These are phyloP conservation scores for Paracentrotus lividus DNA, from an alignment of 53 echinoderm and acorn worm genomes.

Conservation along the genomic window DNA sequence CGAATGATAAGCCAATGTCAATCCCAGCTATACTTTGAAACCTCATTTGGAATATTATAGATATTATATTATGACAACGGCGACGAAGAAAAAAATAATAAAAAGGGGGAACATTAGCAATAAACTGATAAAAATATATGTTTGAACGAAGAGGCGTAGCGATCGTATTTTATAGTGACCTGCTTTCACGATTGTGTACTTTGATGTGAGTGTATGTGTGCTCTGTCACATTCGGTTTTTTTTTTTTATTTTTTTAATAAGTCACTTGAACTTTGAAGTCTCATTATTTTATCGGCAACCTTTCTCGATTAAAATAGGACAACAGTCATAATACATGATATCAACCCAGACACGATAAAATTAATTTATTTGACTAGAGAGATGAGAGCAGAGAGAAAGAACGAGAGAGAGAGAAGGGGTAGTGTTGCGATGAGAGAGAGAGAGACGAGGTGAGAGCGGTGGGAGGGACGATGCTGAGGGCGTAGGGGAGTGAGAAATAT, in stretches of 20 bases:
- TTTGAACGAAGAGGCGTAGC: neutral
- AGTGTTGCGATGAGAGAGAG: neutral
- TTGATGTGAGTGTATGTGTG: neutral
- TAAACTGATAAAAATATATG: neutral
- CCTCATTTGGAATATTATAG: neutral
- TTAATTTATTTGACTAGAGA: neutral
- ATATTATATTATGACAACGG: too few relatives aligned
- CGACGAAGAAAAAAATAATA: neutral
- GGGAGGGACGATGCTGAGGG: neutral
- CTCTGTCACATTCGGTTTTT: neutral
- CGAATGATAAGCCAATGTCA: constrained; percentile 17
- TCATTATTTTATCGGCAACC: neutral
- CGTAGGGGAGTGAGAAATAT: neutral
- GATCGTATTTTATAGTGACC: neutral
- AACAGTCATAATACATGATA: neutral
- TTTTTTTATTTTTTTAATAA: constrained; percentile 18
- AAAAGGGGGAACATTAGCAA: neutral
- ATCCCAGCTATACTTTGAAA: neutral
- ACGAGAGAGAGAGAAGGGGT: constrained; percentile 8
- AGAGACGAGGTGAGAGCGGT: neutral
- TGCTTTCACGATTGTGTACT: neutral
- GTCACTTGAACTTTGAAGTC: neutral
- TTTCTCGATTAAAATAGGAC: neutral
- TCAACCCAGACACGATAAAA: neutral
- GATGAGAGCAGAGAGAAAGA: constrained; percentile 5